A percentile compares a stretch with the other conserved stretches of the same genome.
Evolutionary conservation across 2,888 invertebrate genomes (phyloP).

Genomic region (Conus canariensis): DNA sequence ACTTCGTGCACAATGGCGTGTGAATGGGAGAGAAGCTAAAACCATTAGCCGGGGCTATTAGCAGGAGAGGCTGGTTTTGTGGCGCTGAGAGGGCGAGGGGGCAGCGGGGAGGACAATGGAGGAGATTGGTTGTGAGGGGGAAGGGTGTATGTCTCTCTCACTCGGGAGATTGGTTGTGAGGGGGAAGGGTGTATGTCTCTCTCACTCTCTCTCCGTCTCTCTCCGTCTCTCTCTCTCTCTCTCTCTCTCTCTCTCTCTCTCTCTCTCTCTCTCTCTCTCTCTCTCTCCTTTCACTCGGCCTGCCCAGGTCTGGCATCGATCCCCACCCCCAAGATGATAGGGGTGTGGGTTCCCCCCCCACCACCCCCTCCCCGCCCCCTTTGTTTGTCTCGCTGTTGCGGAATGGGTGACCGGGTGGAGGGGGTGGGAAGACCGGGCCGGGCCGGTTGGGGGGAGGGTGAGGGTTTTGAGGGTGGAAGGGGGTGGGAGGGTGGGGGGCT

Average conservation of each 20-base stretch:
- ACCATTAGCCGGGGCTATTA: conserved; percentile 42
- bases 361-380: too few species aligned
- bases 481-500: too few species aligned
- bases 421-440: too few species aligned
- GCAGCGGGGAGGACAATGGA: background rate
- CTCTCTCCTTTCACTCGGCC: too few species aligned
- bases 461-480: background rate
- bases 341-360: too few species aligned
- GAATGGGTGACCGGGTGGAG: too few species aligned
- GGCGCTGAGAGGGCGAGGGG: background rate
- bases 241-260: too few species aligned
- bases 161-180: background rate
- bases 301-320: background rate
- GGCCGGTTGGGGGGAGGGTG: too few species aligned
- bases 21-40: conserved; percentile 35
- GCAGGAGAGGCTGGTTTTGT: conserved; percentile 36
- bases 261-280: too few species aligned
- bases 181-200: background rate
- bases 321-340: background rate
- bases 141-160: background rate
- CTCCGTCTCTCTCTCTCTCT: too few species aligned
- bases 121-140: background rate
- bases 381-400: too few species aligned
- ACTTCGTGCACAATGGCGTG: background rate
- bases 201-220: too few species aligned